A percentile compares a stretch with the other conserved stretches of the same genome.
These are phyloP conservation scores for Sebastes trivittatus DNA, from an alignment of 2,797 vertebrate genomes.

Conservation along the genomic window DNA sequence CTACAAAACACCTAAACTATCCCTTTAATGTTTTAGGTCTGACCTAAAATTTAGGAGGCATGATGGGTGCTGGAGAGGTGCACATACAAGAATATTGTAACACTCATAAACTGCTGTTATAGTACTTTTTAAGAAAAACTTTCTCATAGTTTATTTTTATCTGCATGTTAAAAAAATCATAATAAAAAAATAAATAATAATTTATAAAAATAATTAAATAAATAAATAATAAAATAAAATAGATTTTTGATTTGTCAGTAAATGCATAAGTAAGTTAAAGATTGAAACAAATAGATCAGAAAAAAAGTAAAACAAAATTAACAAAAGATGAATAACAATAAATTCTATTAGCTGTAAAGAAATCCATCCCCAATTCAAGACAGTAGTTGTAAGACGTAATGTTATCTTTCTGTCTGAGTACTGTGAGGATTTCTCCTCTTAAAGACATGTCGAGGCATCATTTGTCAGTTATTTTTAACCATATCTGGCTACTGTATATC, in stretches of 20 bases:
- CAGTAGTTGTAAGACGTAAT: neutral
- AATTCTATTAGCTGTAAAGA: neutral
- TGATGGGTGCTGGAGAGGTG: neutral
- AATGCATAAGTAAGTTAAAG: neutral
- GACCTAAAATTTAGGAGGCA: neutral
- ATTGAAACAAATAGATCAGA: neutral
- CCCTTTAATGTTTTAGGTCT: neutral
- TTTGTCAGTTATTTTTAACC: neutral
- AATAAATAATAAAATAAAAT: neutral
- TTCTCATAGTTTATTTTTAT: neutral
- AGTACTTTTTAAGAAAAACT: neutral
- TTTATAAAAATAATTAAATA: neutral
- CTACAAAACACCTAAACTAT: too few relatives aligned
- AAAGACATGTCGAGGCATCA: neutral
- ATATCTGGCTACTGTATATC: neutral
- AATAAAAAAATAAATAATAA: too few relatives aligned
- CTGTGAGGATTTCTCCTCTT: neutral
- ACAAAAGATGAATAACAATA: neutral
- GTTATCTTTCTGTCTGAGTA: neutral
- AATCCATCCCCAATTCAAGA: neutral
- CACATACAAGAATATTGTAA: neutral
- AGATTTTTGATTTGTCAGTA: neutral
- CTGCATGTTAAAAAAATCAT: neutral
- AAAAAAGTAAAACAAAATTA: neutral
- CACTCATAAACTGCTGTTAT: neutral